Evolutionary conservation across 2,113 vertebrate genomes (phyloP), one percentile per base, ranked within the genome.

Genomic region (Hippocampus abdominalis): DNA sequence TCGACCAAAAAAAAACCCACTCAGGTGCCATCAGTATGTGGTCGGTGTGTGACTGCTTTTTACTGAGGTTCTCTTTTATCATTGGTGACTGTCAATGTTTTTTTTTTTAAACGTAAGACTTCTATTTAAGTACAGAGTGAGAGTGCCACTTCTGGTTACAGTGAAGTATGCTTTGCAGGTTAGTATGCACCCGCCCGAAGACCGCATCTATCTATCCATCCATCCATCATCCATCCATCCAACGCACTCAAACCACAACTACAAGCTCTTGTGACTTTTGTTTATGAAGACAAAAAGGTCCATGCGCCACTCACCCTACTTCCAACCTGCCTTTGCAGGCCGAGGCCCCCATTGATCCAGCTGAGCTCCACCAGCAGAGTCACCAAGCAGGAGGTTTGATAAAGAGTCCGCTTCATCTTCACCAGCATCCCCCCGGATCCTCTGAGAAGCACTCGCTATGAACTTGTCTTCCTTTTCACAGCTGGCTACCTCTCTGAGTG

Each of bases 291-390:
- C 32, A 9, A 62, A 32, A 39, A 18, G 2, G 2, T 32, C n/a
- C n/a, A 21, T 2, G 25, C 32, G 32, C 15, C 20, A 51, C 87
- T 86, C 68, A 88, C 89, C 81, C 53, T 48, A 12, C 62, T 85
- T 16, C 3, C 78, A 44, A 36, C 75, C 21, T 80, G 74, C 15
- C 73, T 83, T 66, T 85, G 77, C 81, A 77, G 48, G 72, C 85
- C 68, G 74, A 78, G 69, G 32, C 84, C 74, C 71, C 73, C 32
- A 12, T 83, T 56, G 51, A 87, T 86, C 85, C 89, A 89, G 68
- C 78, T 81, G 64, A 89, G 80, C 80, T 90, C 82, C 81, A 87
- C 56, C 65, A 84, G 13, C 73, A 89, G 66, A 25, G 74, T 85
- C 65, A 89, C 70, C 70, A 88, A 54, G 69, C 77, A 84, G 39